These are phyloP conservation scores for Tragelaphus scriptus DNA, from an alignment of 2,113 vertebrate species.

Conservation along the genomic window DNA sequence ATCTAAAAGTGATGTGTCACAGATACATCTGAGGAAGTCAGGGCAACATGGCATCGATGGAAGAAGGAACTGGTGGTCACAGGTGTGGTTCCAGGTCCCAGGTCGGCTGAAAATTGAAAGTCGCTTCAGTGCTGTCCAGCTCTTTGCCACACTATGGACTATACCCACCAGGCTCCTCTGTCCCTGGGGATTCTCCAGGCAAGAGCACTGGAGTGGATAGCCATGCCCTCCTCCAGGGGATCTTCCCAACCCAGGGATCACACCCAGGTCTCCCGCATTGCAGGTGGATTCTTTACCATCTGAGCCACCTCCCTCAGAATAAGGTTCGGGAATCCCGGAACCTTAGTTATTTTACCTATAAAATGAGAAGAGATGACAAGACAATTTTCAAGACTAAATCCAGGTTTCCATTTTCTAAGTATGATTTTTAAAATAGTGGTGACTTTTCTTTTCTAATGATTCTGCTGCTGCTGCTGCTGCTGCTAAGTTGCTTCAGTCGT, in stretches of 20 bases:
- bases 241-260: not conserved
- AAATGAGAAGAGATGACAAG: not conserved
- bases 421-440: not conserved
- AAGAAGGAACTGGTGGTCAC: not conserved
- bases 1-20: not conserved
- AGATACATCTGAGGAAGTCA: not conserved
- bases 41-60: not conserved
- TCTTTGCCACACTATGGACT: not conserved
- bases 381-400: not conserved
- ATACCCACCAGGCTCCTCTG: not conserved
- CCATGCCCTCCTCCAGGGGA: not conserved
- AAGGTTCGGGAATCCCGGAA: not conserved
- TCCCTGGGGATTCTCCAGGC: not conserved
- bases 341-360: not conserved
- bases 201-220: not conserved
- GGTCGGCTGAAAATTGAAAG: not conserved
- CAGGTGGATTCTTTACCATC: not conserved
- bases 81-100: not conserved
- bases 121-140: not conserved
- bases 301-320: not conserved
- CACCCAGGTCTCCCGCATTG: not conserved
- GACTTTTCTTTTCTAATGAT: not conserved
- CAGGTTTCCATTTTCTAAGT: not conserved
- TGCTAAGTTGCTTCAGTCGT: too few species aligned
- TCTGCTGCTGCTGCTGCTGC: not conserved